Base-by-base conservation (phyloP, 2,797 vertebrate genomes). In the Oreonectes daqikongensis region DNA sequence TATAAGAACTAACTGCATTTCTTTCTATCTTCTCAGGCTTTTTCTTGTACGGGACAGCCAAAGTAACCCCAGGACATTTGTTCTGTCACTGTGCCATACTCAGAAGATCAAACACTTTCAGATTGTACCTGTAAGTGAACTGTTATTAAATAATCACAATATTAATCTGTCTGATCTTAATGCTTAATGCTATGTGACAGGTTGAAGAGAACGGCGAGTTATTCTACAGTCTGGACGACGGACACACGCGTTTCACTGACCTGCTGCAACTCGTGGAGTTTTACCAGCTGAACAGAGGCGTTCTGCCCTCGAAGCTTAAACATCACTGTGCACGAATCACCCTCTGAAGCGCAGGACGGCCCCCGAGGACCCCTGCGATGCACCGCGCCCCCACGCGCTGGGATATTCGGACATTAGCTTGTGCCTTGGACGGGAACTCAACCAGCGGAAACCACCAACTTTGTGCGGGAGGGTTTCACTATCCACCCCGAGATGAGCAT, bases 41-140 rank as follows among this genome's bases (percentile, higher is more conserved):
- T 99, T 99, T 90, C 95, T 99, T 85, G 92, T 99, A 77, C 94
- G 98, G 42, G 97, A 99, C 91, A 99, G 98, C 87, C 98, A 97
- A 90, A 99, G 96, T 90, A 98, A 96, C 83, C 96, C 96, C 5
- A 98, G 95, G 92, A 95, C 95, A 1, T 99, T 98, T 81, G 98
- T 99, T 55, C 92, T 99, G 81, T 97, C 98, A 42, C 84, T 99
- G 90, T 97, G 96, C 89, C 93, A 99, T 87, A 91, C 90, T 88
- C 95, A 97, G 92, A 97, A 95, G 93, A 94, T 98, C 92, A 99
- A 97, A 90, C 98, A 99, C 91, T 96, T 98, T 92, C 96, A 98
- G 87, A 99, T 99, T 87, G 84, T 97, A 88, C 96, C 95, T 55
- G 97, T 99, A 91, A 96, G 97, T 96, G 70, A 20, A 17, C 44